These are phyloP conservation scores for Otis tarda DNA, from an alignment of 2,113 vertebrate species.

Conservation along the genomic window DNA sequence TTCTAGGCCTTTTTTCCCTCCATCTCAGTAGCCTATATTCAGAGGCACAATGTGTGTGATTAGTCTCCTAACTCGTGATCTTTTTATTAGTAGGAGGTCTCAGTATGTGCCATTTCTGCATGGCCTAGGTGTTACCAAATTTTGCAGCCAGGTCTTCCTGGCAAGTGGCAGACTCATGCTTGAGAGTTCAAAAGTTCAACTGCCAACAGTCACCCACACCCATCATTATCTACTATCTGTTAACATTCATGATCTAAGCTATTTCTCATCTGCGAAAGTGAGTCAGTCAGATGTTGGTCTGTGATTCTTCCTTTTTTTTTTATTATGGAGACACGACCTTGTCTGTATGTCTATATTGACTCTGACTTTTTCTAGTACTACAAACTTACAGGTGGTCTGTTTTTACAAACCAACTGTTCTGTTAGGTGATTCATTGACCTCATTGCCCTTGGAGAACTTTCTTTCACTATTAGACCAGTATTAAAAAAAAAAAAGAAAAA, in stretches of 20 bases:
- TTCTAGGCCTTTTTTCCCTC: neutral
- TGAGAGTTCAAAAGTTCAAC: neutral
- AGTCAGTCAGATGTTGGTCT: neutral
- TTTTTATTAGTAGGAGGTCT: neutral
- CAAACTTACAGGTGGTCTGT: neutral
- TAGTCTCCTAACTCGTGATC: neutral
- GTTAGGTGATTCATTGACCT: neutral
- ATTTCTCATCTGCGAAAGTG: neutral
- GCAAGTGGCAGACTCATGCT: neutral
- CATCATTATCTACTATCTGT: neutral
- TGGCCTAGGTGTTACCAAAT: neutral
- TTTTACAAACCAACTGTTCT: neutral
- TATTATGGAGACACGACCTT: neutral
- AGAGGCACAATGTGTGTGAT: neutral
- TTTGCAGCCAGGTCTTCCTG: neutral
- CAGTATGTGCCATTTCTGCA: neutral
- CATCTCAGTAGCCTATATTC: neutral
- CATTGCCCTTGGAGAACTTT: neutral
- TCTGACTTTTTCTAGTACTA: neutral
- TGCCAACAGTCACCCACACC: neutral
- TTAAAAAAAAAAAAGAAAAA: too few relatives aligned
- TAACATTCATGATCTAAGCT: neutral
- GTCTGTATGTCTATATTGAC: neutral
- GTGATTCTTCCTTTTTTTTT: neutral
- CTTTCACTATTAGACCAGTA: neutral